These are phyloP conservation scores for Porites lutea DNA, from an alignment of 64 coral and sea anemone genomes.

Conservation along the genomic window DNA sequence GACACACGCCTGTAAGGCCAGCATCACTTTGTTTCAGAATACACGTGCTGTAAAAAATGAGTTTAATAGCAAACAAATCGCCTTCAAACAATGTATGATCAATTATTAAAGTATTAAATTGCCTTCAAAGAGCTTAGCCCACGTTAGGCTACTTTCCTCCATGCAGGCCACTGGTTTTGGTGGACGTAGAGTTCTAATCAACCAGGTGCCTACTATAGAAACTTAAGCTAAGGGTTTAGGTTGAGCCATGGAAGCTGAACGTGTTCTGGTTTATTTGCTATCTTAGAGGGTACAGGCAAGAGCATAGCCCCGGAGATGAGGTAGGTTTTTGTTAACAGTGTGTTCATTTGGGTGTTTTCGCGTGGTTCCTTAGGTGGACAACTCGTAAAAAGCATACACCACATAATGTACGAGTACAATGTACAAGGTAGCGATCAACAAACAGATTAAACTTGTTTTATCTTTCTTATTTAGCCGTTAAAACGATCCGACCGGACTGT, in stretches of 20 bases:
- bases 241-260: conserved; percentile 32
- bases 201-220: conserved; percentile 92
- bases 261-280: conserved; percentile 41
- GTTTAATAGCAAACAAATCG: conserved; percentile 78
- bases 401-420: conserved; percentile 31
- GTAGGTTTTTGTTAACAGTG: conserved; percentile 35
- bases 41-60: conserved; percentile 79
- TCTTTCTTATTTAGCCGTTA: conserved; percentile 1
- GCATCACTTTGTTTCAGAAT: conserved; percentile 77
- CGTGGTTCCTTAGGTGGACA: conserved; percentile 49
- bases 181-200: neutral
- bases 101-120: conserved; percentile 92
- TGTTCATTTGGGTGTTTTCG: conserved; percentile 18
- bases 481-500: conserved; percentile 17
- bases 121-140: conserved; percentile 87
- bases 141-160: conserved; percentile 60
- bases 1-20: conserved; percentile 34
- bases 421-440: neutral
- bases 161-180: conserved; percentile 81
- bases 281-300: conserved; percentile 28
- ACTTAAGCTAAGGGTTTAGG: conserved; percentile 65
- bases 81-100: conserved; percentile 75
- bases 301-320: conserved; percentile 48
- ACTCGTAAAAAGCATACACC: neutral
- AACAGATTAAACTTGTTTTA: conserved; percentile 46